Percentiles rank a stretch among this genome's conserved stretches.
phyloP scores from a whole-genome alignment of 2,797 vertebrate species.

The Diglossa cyanea region DNA sequence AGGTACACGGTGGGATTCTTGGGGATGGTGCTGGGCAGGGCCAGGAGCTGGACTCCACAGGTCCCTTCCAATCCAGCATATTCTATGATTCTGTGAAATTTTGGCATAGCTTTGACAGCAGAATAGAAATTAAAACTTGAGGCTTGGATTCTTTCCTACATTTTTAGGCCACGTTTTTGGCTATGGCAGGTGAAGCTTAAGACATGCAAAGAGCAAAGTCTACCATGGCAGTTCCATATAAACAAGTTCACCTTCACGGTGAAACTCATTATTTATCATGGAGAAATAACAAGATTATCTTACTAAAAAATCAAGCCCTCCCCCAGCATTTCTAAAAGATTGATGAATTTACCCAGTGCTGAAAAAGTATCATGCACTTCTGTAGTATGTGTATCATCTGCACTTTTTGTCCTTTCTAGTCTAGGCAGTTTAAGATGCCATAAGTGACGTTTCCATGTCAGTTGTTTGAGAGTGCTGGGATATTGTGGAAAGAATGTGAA shows the following conservation, averaged over 20 bases:
- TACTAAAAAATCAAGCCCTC: not conserved
- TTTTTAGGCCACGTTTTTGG: not conserved
- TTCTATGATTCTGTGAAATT: not conserved
- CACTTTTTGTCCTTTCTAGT: not conserved
- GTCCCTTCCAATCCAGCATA: not conserved
- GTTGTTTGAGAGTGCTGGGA: not conserved
- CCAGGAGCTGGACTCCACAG: fast-evolving
- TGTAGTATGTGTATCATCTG: not conserved
- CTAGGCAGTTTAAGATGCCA: not conserved
- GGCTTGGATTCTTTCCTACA: not conserved
- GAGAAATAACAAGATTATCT: not conserved
- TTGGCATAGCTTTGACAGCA: not conserved
- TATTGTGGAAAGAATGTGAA: not conserved
- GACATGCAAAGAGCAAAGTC: not conserved
- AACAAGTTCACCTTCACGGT: not conserved
- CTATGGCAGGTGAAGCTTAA: not conserved
- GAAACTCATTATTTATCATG: too few species aligned
- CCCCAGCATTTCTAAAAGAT: not conserved
- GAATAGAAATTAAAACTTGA: not conserved
- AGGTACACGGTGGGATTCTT: not conserved
- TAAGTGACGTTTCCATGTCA: not conserved
- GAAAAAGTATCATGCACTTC: not conserved
- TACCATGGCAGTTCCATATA: not conserved
- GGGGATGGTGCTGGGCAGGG: not conserved
- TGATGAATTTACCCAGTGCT: not conserved